Evolutionary conservation across 2,797 vertebrate species (phyloP).

Genomic region (Sebastes steindachneri): DNA sequence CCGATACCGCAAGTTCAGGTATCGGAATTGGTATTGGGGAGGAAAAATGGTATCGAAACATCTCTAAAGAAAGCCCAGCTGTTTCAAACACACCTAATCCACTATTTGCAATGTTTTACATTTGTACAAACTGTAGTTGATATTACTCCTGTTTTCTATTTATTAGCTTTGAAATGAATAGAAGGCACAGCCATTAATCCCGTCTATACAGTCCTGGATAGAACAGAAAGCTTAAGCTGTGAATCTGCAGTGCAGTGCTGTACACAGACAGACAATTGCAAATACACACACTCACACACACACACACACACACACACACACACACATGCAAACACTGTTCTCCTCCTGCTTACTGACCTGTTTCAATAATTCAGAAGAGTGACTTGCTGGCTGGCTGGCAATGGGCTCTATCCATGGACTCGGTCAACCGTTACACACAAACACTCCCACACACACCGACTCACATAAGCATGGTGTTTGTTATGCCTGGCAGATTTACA

Average conservation of each 20-base stretch:
- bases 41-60: too few species aligned
- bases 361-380: slow-evolving; percentile 71
- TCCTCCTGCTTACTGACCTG: slow-evolving; percentile 64
- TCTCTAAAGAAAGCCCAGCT: not conserved
- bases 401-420: slow-evolving; percentile 39
- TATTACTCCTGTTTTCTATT: slow-evolving; percentile 23
- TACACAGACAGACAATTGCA: slow-evolving; percentile 13
- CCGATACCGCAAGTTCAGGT: too few species aligned
- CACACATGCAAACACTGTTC: slow-evolving; percentile 11
- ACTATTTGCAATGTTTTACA: slow-evolving; percentile 1
- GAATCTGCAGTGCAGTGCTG: slow-evolving; percentile 20
- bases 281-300: slow-evolving; percentile 14
- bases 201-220: not conserved
- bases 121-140: not conserved
- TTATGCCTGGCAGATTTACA: slow-evolving; percentile 9
- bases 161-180: slow-evolving; percentile 12
- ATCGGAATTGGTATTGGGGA: too few species aligned
- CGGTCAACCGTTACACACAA: slow-evolving; percentile 31
- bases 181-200: slow-evolving; percentile 12
- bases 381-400: slow-evolving; percentile 47
- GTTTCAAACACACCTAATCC: not conserved
- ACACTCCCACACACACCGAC: not conserved
- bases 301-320: slow-evolving; percentile 19
- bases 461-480: slow-evolving; percentile 6
- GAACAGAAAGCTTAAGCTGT: slow-evolving; percentile 31